Evolutionary conservation across 2,113 vertebrate species (phyloP).

Genomic region (Riparia riparia): DNA sequence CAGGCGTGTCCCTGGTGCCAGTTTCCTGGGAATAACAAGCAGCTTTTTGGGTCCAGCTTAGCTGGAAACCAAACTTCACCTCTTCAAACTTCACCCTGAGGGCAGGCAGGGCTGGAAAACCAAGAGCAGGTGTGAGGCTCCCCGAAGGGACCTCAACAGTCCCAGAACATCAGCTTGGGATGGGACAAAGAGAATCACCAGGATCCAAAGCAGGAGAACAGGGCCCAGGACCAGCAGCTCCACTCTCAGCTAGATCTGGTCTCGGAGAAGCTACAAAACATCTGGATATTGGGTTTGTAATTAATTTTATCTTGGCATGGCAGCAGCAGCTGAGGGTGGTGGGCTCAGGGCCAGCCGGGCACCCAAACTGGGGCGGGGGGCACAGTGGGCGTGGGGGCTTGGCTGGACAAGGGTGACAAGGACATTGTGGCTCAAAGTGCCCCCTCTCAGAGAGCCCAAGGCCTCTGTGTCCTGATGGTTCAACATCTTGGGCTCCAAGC

Average conservation of each 20-base stretch:
- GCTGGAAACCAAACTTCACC: background rate
- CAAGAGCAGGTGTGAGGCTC: background rate
- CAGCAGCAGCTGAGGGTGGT: background rate
- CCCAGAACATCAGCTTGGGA: background rate
- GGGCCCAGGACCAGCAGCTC: background rate
- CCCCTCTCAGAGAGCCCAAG: background rate
- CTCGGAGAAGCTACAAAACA: background rate
- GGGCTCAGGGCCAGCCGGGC: rapidly evolving
- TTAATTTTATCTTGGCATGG: background rate
- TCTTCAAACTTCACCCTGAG: rapidly evolving
- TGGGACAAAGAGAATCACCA: background rate
- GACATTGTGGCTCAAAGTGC: background rate
- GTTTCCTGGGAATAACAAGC: background rate
- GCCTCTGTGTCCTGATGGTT: background rate
- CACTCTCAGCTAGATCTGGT: background rate
- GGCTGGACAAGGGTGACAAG: background rate
- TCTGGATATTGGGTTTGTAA: background rate
- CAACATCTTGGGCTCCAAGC: background rate
- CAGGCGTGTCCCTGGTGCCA: background rate
- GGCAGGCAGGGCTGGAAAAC: background rate
- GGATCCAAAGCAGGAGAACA: background rate
- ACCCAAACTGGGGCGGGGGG: background rate
- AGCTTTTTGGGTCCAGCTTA: background rate
- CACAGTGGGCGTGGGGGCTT: background rate
- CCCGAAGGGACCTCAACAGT: rapidly evolving